These are phyloP conservation scores for Petrolisthes cinctipes DNA, from an alignment of 2,888 invertebrate species.

Conservation along the genomic window DNA sequence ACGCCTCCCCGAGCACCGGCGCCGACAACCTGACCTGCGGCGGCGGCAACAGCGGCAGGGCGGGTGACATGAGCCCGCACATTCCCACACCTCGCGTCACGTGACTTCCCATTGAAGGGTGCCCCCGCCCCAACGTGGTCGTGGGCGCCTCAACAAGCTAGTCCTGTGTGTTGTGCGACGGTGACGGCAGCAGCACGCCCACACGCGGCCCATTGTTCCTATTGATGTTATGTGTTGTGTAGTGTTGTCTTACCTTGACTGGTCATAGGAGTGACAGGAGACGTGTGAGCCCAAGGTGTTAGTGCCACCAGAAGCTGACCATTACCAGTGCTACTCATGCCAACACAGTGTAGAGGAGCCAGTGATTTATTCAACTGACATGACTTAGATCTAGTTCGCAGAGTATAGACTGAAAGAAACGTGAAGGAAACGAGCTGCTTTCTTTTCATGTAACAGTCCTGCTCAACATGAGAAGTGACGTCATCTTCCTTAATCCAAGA, in stretches of 20 bases:
- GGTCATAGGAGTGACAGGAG: conserved; percentile 50
- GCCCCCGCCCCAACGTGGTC: conserved; percentile 31
- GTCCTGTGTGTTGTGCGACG: conserved; percentile 60
- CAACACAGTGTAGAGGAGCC: conserved; percentile 23
- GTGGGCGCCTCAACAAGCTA: conserved; percentile 57
- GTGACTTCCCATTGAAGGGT: conserved; percentile 57
- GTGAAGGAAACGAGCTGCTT: not conserved
- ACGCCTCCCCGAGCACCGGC: conserved; percentile 48
- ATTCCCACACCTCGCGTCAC: conserved; percentile 57
- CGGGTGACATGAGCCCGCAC: conserved; percentile 53
- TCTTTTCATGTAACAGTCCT: not conserved
- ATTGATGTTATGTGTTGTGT: conserved; percentile 65
- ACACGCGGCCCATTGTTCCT: conserved; percentile 64
- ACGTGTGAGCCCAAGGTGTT: conserved; percentile 25
- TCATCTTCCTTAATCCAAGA: conserved; percentile 4
- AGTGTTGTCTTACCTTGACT: conserved; percentile 59
- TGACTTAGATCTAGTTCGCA: conserved; percentile 1
- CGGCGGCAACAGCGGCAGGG: conserved; percentile 40
- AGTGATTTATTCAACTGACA: not conserved
- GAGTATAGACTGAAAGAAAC: conserved; percentile 20
- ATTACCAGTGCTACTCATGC: conserved; percentile 23
- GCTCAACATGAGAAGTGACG: not conserved
- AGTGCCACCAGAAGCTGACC: conserved; percentile 41
- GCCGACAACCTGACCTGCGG: conserved; percentile 41
- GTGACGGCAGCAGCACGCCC: conserved; percentile 57